phyloP scores from a whole-genome alignment of 1,140 invertebrate species.

The Trinorchestia longiramus region DNA sequence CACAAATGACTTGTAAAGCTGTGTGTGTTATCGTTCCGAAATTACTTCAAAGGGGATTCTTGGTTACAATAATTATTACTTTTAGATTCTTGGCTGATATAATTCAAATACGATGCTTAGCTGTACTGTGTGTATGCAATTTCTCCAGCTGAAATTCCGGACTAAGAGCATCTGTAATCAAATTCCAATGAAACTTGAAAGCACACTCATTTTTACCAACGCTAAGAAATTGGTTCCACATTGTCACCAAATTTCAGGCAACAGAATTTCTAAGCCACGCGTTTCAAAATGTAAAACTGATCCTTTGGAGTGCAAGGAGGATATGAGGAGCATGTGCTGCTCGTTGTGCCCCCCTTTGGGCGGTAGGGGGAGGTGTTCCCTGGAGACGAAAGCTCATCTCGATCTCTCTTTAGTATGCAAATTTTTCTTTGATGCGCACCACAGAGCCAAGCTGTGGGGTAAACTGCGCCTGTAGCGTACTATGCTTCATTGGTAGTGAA shows the following conservation, averaged over 20 bases:
- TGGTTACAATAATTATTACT: too few relatives aligned
- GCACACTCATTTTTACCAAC: too few relatives aligned
- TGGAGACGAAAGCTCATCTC: slow-evolving; percentile 14
- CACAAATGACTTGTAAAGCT: too few relatives aligned
- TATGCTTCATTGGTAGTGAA: background rate
- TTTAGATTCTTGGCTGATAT: too few relatives aligned
- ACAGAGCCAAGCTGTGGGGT: background rate
- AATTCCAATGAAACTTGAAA: too few relatives aligned
- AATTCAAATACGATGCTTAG: too few relatives aligned
- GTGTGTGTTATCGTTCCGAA: too few relatives aligned
- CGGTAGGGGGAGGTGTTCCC: background rate
- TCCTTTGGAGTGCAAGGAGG: background rate
- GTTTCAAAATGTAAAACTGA: background rate
- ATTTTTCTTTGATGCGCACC: slow-evolving; percentile 49
- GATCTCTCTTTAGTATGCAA: slow-evolving; percentile 27
- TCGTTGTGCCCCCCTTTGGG: background rate
- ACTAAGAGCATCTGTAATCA: too few relatives aligned
- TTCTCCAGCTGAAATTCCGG: too few relatives aligned
- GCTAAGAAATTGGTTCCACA: background rate
- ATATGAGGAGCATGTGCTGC: background rate
- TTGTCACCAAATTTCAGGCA: background rate
- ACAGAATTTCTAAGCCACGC: background rate
- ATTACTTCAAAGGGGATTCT: too few relatives aligned
- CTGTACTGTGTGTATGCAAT: too few relatives aligned
- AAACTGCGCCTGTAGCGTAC: background rate